Evolutionary conservation across 2,797 vertebrate species (phyloP), one percentile per base, ranked within the genome.

Genomic region (Anolis apletophallus): DNA sequence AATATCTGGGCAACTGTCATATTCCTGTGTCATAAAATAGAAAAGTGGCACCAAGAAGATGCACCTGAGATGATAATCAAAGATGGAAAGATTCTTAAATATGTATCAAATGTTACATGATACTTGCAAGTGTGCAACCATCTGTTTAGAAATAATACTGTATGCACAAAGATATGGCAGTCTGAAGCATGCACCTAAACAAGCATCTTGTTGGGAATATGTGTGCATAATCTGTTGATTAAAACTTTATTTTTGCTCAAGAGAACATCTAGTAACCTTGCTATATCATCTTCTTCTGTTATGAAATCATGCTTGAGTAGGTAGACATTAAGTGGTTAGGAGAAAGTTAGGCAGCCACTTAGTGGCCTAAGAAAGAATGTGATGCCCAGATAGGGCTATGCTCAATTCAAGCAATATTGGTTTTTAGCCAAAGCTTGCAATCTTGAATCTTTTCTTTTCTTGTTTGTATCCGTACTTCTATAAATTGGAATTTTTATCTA

Each of bases 11-110:
- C 23, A 73, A 59, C 23, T 34, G 40, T 59, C 32, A 29, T 46
- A 29, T 73, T 5, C 8, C 1, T 40, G 29, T 3, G 50, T 55
- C 76, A 34, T 57, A 57, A 21, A 23, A 50, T 0, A 46, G 36
- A 46, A 73, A 19, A 77, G 34, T 57, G 17, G 36, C 57, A 80
- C 17, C 32, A 55, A 78, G 34, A 83, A 23, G 52, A 19, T 46
- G 32, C 36, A 36, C 68, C 57, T 80, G 26, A 64, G 29, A 61
- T 61, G 54, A 34, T 29, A 54, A 3, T 36, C 21, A 50, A n/a
- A 16, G 83, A 36, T 85, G 64, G 11, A 67, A 79, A 85, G 19
- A 79, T 64, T 84, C 55, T 69, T 23, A 23, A 68, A 16, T 16
- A 14, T 32, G 19, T 34, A 61, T 71, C 50, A 34, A 55, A 40